Conservation (phyloP, 1,140 invertebrate species). For the Nephila pilipes region DNA sequence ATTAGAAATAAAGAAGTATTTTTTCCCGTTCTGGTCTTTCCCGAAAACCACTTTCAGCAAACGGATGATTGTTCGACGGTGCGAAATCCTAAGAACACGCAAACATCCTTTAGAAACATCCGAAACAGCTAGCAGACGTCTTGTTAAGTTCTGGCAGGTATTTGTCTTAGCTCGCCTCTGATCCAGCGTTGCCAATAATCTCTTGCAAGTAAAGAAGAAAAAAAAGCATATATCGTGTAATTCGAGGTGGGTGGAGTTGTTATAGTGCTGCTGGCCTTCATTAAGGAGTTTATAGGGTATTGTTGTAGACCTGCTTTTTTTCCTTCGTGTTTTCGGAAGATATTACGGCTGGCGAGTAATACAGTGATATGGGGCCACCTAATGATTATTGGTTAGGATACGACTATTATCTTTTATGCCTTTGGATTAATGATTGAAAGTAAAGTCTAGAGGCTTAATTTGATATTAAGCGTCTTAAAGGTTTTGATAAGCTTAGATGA, state of each 20-base stretch:
- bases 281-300: conserved; percentile 64
- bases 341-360: conserved; percentile 19
- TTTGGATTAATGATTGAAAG: background rate
- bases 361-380: conserved; percentile 18
- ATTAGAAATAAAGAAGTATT: conserved; percentile 34
- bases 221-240: conserved; percentile 53
- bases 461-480: background rate
- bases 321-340: background rate
- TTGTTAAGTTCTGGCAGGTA: conserved; percentile 72
- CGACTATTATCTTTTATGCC: conserved; percentile 4
- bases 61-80: conserved; percentile 37
- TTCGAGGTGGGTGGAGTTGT: conserved; percentile 67
- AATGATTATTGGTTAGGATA: conserved; percentile 26
- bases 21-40: background rate
- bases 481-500: background rate
- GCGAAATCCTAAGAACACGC: conserved; percentile 57
- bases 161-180: conserved; percentile 67
- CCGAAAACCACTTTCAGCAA: conserved; percentile 43
- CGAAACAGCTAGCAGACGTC: conserved; percentile 29
- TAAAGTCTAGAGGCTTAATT: background rate
- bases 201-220: conserved; percentile 48
- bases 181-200: conserved; percentile 66
- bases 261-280: conserved; percentile 54
- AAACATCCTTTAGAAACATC: conserved; percentile 39
- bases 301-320: background rate